Evolutionary conservation across 2,797 vertebrate species (phyloP).

Genomic region (Phataginus tricuspis): DNA sequence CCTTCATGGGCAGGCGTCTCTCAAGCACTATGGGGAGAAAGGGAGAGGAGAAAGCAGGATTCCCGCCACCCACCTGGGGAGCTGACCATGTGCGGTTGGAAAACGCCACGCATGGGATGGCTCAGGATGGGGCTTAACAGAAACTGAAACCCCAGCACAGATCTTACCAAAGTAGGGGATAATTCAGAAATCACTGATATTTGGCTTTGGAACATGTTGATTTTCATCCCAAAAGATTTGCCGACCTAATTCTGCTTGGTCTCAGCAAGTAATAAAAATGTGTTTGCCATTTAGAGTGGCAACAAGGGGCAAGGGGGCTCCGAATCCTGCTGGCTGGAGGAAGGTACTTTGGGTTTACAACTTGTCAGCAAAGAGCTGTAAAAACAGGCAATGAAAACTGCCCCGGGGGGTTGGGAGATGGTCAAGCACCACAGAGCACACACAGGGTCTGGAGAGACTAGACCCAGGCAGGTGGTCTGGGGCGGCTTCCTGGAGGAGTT

Average conservation of each 20-base stretch:
- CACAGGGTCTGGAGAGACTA: not conserved
- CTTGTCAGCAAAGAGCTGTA: not conserved
- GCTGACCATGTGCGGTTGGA: no score
- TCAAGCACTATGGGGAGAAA: not conserved
- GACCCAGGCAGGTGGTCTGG: not conserved
- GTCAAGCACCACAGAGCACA: no score
- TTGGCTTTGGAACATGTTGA: conserved; percentile 66
- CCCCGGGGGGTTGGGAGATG: not conserved
- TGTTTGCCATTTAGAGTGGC: conserved; percentile 34
- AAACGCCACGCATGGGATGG: not conserved
- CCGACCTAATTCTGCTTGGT: conserved; percentile 63
- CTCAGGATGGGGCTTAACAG: conserved; percentile 1
- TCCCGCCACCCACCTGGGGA: not conserved
- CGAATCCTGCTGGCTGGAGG: not conserved
- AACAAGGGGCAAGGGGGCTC: not conserved
- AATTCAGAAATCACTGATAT: conserved; percentile 62
- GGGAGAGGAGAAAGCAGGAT: not conserved
- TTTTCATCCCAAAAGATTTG: conserved; percentile 68
- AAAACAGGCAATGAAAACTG: not conserved
- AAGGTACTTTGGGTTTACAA: not conserved
- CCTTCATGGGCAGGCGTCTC: no score
- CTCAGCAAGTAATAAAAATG: conserved; percentile 70
- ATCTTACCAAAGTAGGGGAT: conserved; percentile 21
- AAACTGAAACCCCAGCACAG: conserved; percentile 42
- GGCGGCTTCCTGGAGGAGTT: not conserved